These are phyloP conservation scores for Lepisosteus oculatus DNA, from an alignment of 2,113 vertebrate species.

Conservation along the genomic window DNA sequence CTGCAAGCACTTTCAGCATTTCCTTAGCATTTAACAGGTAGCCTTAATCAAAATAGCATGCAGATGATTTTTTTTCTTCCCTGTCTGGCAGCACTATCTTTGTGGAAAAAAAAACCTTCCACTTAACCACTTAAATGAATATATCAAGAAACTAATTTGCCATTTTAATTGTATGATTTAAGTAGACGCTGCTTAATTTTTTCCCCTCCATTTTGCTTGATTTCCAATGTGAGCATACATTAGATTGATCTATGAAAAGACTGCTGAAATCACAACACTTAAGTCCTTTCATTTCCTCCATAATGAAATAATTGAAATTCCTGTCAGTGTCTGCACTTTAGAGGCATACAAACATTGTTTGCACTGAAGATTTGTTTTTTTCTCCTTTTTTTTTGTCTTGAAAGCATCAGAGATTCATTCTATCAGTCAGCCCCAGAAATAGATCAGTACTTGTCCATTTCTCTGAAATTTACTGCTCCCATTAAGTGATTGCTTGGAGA, in stretches of 20 bases:
- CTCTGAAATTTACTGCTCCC: slow-evolving; percentile 78
- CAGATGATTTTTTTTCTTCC: slow-evolving; percentile 69
- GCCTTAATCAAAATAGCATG: slow-evolving; percentile 75
- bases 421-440: slow-evolving; percentile 79
- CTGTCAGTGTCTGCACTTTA: slow-evolving; percentile 98
- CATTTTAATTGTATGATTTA: slow-evolving; percentile 98
- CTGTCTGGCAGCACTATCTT: slow-evolving; percentile 76
- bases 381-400: slow-evolving; percentile 58
- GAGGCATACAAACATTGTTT: slow-evolving; percentile 78
- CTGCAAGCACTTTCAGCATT: slow-evolving; percentile 74
- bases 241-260: slow-evolving; percentile 96
- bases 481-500: slow-evolving; percentile 94
- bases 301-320: slow-evolving; percentile 99
- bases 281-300: slow-evolving; percentile 98
- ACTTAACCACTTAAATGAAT: slow-evolving; percentile 99
- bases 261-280: slow-evolving; percentile 98
- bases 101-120: slow-evolving; percentile 97
- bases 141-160: slow-evolving; percentile 99
- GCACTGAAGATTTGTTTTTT: slow-evolving; percentile 61
- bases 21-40: slow-evolving; percentile 61
- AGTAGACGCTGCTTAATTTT: slow-evolving; percentile 95
- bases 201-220: slow-evolving; percentile 91
- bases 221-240: slow-evolving; percentile 93
- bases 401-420: slow-evolving; percentile 76
- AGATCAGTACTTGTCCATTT: slow-evolving; percentile 83